Conservation (phyloP, 2,888 invertebrate species). For the Baronia brevicornis region DNA sequence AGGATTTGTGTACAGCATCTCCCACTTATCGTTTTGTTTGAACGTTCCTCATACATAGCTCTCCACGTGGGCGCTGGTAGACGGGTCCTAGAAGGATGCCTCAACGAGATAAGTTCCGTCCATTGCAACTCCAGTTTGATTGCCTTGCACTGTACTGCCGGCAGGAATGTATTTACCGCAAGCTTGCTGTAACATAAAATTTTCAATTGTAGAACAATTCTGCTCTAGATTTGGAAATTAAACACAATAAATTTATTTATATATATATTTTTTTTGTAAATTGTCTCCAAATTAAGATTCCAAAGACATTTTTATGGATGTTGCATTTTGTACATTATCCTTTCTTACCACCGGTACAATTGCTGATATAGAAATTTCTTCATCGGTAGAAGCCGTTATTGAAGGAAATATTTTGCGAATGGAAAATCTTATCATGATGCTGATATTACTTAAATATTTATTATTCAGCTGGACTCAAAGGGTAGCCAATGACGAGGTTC, state of each 20-base stretch:
- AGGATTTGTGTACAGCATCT: background rate
- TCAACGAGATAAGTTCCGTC: constrained; percentile 90
- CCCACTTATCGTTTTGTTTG: constrained; percentile 7
- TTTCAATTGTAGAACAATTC: background rate
- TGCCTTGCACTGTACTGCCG: constrained; percentile 85
- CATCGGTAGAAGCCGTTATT: too few species aligned
- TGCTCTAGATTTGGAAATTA: background rate
- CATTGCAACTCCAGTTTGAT: constrained; percentile 88
- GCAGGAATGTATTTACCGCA: constrained; percentile 93
- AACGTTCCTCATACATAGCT: constrained; percentile 46
- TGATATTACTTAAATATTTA: too few species aligned
- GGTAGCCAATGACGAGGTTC: too few species aligned
- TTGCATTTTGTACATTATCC: too few species aligned
- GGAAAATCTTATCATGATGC: too few species aligned
- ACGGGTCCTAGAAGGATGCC: constrained; percentile 83
- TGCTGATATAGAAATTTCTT: too few species aligned
- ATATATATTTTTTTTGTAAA: background rate
- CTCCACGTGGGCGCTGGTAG: constrained; percentile 54
- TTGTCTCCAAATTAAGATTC: too few species aligned
- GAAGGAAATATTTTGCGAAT: too few species aligned
- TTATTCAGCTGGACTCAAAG: too few species aligned
- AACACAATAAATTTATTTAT: background rate
- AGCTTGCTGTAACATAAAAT: constrained; percentile 77
- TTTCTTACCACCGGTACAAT: too few species aligned
- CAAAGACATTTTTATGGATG: too few species aligned